Evolutionary conservation across 2,888 invertebrate genomes (phyloP), one percentile per base, ranked within the genome.

Genomic region (Parnassius glacialis): DNA sequence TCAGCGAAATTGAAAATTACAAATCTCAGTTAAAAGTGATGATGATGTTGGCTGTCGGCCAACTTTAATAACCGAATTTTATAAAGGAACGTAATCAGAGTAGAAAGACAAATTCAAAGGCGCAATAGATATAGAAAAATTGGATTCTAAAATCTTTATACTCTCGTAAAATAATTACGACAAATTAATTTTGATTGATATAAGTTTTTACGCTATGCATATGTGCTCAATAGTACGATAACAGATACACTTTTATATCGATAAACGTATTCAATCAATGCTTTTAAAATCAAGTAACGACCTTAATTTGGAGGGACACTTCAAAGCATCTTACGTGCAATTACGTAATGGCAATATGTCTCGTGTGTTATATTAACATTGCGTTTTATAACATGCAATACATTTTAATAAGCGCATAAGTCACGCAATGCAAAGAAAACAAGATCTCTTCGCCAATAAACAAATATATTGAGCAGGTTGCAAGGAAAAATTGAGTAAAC

Each of bases 1-100:
- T 70, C 67, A 70, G 66, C 64, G 62, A 68, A 69, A 70, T 72
- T 64, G 62, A 64, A 70, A 71, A 70, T 67, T 64, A 69, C 57
- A 65, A 64, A 60, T 65, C 64, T 65, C 64, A 68, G 62, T 68
- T 53, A 47, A 56, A 62, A 56, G 47, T 52, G 52, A 52, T 34
- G 61, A 34, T 7, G 61, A 34, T 7, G 57, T 41, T 41, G 47
- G 10, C 13, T 1, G 57, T 9, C 51, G 12, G 42, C 16, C 41
- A 41, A 20, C 44, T 44, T 9, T 42, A 20, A 48, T 43, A 20
- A 47, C 41, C 53, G 59, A 16, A 41, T 59, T 59, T 53, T 59
- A 16, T 11, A 43, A 11, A 43, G 11, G 11, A 43, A 43, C 9
- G 3, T 43, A 10, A 43, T 43, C 10, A 43, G 43, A 43, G 43